Percentiles rank a stretch among this genome's conserved stretches.
phyloP scores from a whole-genome alignment of 2,113 vertebrate species.

The Paraplagusia blochii region DNA sequence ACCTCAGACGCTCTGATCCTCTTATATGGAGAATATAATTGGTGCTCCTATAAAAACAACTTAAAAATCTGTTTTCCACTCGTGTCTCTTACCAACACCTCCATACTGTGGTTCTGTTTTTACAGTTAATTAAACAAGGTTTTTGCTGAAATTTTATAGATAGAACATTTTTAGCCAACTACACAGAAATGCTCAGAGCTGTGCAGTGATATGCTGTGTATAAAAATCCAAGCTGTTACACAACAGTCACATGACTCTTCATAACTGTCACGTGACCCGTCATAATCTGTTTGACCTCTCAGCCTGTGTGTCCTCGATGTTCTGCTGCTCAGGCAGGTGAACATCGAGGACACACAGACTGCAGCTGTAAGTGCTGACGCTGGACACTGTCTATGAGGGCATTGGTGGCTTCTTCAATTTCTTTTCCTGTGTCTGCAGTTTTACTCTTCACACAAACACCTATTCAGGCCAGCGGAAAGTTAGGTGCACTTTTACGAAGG shows the following conservation, averaged over 20 bases:
- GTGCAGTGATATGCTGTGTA: not conserved
- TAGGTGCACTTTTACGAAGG: too few relatives aligned
- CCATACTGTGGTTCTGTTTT: too few relatives aligned
- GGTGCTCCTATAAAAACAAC: too few relatives aligned
- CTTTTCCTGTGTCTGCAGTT: not conserved
- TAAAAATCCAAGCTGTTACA: not conserved
- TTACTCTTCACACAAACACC: too few relatives aligned
- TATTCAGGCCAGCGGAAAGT: too few relatives aligned
- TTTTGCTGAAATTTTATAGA: too few relatives aligned
- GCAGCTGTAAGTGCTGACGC: slow-evolving; percentile 57
- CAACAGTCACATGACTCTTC: not conserved
- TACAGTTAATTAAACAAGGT: too few relatives aligned
- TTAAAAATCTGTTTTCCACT: too few relatives aligned
- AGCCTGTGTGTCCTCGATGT: slow-evolving; percentile 14
- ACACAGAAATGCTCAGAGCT: not conserved
- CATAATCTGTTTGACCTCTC: not conserved
- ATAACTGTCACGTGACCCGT: not conserved
- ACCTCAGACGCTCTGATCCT: slow-evolving; percentile 43
- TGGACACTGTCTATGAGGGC: slow-evolving; percentile 31
- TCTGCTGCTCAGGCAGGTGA: slow-evolving; percentile 9
- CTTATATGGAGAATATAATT: slow-evolving; percentile 30
- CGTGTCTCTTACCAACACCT: too few relatives aligned
- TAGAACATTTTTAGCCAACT: not conserved
- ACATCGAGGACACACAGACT: too few relatives aligned
- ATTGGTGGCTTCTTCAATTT: slow-evolving; percentile 15